Evolutionary conservation across 2,888 invertebrate genomes (phyloP), one percentile per base, ranked within the genome.

Genomic region (Arctia plantaginis): DNA sequence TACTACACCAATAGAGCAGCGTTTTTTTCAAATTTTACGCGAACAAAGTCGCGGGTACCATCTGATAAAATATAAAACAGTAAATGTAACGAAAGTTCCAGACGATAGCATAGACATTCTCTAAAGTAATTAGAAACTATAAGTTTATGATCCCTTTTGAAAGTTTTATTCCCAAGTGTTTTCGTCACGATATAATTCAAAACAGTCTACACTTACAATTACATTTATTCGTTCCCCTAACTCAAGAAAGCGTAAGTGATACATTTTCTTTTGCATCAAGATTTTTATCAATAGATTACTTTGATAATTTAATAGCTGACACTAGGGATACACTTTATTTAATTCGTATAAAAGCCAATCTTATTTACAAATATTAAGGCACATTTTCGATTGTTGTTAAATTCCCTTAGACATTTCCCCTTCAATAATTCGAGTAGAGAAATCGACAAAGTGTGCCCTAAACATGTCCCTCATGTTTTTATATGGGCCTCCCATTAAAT

Each of bases 401-500:
- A 12, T 67, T 69, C 77, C 75, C 80, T 78, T 75, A 68, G 71
- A 72, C 67, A 71, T 66, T 68, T 76, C 73, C 83, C 83, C 82
- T 83, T 77, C 77, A 77, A 80, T 82, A 81, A 76, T 66, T 82
- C 75, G 76, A 70, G 70, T 77, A 78, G 80, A 82, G 85, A 86
- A 87, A 86, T 87, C 84, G 85, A 84, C 82, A 80, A 80, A 86
- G 83, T 83, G 87, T 86, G 83, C 84, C 84, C 84, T 81, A 80
- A 83, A 87, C 73, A 76, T 74, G 77, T 79, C 84, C 87, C 88
- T 86, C 83, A 82, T 90, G 88, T 89, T 91, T 88, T 90, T 90
- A 85, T 87, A 86, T 80, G 82, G 82, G 80, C 80, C 86, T 85
- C 84, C 81, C 82, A 84, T 84, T 83, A 86, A 88, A 88, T 87